Evolutionary conservation across 1,140 invertebrate genomes (phyloP).

Genomic region (Pseudomyrmex gracilis): DNA sequence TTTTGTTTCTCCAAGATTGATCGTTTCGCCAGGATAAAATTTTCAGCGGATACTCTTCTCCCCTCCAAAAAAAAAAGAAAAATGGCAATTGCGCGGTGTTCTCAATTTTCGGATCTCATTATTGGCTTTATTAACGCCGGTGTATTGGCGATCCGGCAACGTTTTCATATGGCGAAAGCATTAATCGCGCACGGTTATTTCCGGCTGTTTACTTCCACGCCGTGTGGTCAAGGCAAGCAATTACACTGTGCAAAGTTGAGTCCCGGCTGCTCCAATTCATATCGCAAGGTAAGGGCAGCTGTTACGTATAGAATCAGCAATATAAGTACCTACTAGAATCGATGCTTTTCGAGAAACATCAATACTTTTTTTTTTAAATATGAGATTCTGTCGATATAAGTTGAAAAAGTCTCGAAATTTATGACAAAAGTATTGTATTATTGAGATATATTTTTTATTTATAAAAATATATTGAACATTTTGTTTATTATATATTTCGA

Average conservation of each 20-base stretch:
- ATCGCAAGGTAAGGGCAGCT: conserved; percentile 8
- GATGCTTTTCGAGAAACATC: background rate
- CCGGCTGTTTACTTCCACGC: conserved; percentile 27
- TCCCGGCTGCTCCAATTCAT: conserved; percentile 28
- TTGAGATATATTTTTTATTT: background rate
- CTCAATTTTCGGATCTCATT: background rate
- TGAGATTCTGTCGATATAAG: background rate
- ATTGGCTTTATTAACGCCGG: background rate
- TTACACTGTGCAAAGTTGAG: conserved; percentile 42
- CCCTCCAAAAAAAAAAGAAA: background rate
- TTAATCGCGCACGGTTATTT: conserved; percentile 29
- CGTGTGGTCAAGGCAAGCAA: conserved; percentile 46
- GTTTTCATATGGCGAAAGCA: conserved; percentile 10
- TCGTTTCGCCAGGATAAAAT: background rate
- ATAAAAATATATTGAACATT: background rate
- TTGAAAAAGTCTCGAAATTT: background rate
- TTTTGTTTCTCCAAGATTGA: conserved; percentile 1
- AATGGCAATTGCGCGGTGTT: background rate
- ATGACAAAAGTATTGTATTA: background rate
- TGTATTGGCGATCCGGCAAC: conserved; percentile 4
- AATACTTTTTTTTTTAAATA: background rate
- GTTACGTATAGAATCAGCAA: background rate
- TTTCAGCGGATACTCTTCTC: background rate
- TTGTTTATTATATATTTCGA: background rate
- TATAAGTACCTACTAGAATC: background rate